Percentiles rank a stretch among this genome's conserved stretches.
Evolutionary conservation across 2,113 vertebrate genomes (phyloP).

Genomic region (Entomyzon cyanotis): DNA sequence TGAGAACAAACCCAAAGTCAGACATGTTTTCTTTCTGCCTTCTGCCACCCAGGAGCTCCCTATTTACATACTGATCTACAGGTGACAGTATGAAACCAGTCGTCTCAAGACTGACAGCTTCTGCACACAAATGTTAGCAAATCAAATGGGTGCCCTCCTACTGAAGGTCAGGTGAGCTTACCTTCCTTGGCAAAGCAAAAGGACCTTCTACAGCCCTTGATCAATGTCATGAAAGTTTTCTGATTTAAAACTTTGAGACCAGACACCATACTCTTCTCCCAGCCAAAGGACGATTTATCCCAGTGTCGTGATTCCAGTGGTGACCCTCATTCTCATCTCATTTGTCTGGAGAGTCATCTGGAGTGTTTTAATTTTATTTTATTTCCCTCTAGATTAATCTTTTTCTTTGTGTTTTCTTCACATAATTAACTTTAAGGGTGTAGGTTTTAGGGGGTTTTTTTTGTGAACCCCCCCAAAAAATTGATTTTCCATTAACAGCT

Average conservation of each 20-base stretch:
- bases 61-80: background rate
- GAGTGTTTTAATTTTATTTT: background rate
- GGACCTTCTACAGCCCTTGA: background rate
- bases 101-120: background rate
- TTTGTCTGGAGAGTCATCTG: background rate
- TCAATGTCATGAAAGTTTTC: background rate
- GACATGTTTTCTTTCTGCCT: background rate
- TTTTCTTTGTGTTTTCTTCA: background rate
- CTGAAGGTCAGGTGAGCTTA: background rate
- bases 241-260: background rate
- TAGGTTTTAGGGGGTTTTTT: background rate
- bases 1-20: background rate
- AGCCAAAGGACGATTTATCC: background rate
- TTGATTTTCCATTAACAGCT: background rate
- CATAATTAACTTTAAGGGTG: background rate
- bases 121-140: background rate
- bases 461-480: background rate
- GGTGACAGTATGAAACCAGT: background rate
- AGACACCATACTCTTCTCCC: background rate
- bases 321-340: background rate
- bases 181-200: background rate
- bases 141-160: accelerated
- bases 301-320: background rate
- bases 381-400: background rate
- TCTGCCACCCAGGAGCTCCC: background rate